phyloP scores from a whole-genome alignment of 1,140 invertebrate species.

The Phymorhynchus buccinoides region DNA sequence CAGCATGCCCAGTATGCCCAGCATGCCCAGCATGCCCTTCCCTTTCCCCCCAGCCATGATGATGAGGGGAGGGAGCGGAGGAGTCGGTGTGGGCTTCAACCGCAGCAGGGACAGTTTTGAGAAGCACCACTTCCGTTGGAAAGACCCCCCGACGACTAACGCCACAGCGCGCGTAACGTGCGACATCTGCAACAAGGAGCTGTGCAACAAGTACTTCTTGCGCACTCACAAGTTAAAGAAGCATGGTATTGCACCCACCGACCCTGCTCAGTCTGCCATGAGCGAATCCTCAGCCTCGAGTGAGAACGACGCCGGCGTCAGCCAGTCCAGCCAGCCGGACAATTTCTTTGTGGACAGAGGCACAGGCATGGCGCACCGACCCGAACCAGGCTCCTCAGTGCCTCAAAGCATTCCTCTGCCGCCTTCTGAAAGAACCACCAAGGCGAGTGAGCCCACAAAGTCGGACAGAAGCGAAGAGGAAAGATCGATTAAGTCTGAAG shows the following conservation, averaged over 20 bases:
- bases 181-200: slow-evolving; percentile 98
- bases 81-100: slow-evolving; percentile 33
- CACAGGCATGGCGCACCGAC: slow-evolving; percentile 24
- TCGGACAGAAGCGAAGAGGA: slow-evolving; percentile 40
- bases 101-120: slow-evolving; percentile 49
- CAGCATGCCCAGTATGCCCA: too few relatives aligned
- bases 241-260: slow-evolving; percentile 84
- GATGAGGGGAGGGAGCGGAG: neutral
- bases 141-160: slow-evolving; percentile 59
- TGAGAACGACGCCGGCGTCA: slow-evolving; percentile 64
- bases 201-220: slow-evolving; percentile 95
- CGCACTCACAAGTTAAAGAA: slow-evolving; percentile 95
- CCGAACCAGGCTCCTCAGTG: neutral
- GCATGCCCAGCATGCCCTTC: slow-evolving; percentile 1
- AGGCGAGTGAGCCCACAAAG: slow-evolving; percentile 24
- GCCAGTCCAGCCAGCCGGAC: slow-evolving; percentile 64
- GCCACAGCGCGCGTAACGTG: slow-evolving; percentile 91
- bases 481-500: too few relatives aligned
- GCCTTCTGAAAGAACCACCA: slow-evolving; percentile 40
- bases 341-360: slow-evolving; percentile 52
- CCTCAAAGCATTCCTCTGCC: slow-evolving; percentile 44
- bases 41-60: neutral
- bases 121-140: slow-evolving; percentile 66
- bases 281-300: slow-evolving; percentile 74
- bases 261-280: slow-evolving; percentile 69